Evolutionary conservation across 2,797 vertebrate species (phyloP).

Genomic region (Lithobates sylvaticus): DNA sequence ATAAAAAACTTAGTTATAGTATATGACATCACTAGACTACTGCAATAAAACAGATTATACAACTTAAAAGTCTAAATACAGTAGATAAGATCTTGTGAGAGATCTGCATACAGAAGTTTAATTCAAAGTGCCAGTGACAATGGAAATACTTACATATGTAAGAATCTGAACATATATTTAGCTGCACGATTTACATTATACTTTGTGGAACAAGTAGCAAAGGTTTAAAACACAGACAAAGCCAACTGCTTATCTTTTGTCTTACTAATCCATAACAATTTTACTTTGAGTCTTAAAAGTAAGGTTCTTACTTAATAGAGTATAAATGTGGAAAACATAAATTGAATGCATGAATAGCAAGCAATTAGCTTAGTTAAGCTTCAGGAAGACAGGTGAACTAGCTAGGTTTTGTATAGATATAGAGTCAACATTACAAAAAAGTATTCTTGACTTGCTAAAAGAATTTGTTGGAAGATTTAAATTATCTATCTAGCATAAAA

Average conservation of each 20-base stretch:
- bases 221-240: neutral
- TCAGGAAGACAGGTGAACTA: conserved; percentile 31
- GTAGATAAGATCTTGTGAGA: neutral
- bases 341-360: neutral
- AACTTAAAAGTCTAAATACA: neutral
- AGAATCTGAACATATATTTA: conserved; percentile 12
- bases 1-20: neutral
- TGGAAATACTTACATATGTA: conserved; percentile 2
- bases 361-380: neutral
- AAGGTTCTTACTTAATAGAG: neutral
- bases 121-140: neutral
- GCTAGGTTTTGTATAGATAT: neutral
- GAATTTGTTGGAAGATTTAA: neutral
- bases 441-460: neutral
- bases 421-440: neutral
- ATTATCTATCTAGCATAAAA: neutral
- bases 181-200: conserved; percentile 18
- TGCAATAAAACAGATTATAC: neutral
- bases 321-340: conserved; percentile 4
- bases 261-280: neutral
- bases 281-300: neutral
- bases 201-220: neutral
- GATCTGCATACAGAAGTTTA: neutral
- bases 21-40: neutral
- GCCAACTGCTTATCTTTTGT: neutral